Conservation (phyloP, 2,797 vertebrate species). For the Dendrocincla fuliginosa region DNA sequence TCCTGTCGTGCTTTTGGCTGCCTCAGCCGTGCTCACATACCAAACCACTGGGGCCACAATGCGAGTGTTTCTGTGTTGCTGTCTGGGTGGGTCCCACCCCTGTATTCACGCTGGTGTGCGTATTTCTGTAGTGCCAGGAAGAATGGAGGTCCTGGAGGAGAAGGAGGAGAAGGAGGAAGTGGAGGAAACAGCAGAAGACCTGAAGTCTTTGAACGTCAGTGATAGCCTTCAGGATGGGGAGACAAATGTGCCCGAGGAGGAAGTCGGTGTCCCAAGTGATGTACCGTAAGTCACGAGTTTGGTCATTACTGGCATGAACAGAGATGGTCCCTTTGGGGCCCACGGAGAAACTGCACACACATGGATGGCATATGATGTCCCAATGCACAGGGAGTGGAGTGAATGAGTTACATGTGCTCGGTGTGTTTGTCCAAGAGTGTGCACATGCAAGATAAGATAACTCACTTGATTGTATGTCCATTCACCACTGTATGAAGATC, state of each 20-base stretch:
- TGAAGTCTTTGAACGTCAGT: not conserved
- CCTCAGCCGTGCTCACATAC: accelerated
- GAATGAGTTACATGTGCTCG: accelerated
- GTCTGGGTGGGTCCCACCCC: not conserved
- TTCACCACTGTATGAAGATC: not conserved
- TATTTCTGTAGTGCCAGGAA: not conserved
- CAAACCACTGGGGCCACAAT: accelerated
- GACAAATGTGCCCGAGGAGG: not conserved
- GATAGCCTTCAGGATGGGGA: slow-evolving; percentile 28
- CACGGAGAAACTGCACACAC: accelerated
- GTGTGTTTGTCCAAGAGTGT: not conserved
- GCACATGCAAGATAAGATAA: accelerated
- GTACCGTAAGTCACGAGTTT: not conserved
- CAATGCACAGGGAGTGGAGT: not conserved
- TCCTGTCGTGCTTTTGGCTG: not conserved
- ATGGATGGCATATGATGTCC: not conserved
- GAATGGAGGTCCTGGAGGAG: slow-evolving; percentile 70
- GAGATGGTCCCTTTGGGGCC: not conserved
- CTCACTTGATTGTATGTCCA: not conserved
- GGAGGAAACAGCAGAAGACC: not conserved
- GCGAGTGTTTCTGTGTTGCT: not conserved
- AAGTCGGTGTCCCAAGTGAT: not conserved
- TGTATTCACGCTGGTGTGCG: not conserved
- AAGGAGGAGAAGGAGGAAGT: slow-evolving; percentile 55
- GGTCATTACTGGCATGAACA: not conserved